Percentiles rank a stretch among this genome's conserved stretches.
Conservation (phyloP, 2,113 vertebrate genomes). For the Oxyura jamaicensis region DNA sequence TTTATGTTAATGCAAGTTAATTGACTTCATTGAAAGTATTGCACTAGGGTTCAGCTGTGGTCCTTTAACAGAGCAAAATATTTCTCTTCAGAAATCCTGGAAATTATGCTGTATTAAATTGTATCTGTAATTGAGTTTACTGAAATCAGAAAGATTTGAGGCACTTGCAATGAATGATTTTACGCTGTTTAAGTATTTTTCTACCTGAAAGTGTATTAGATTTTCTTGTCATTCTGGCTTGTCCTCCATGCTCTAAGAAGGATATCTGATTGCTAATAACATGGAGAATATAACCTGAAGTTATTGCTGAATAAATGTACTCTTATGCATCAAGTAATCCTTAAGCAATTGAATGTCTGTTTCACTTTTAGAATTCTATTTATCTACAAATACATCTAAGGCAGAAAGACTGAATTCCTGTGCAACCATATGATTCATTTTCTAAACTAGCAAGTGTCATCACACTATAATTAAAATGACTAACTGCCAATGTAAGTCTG, state of each 20-base stretch:
- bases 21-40: background rate
- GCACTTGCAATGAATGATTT: background rate
- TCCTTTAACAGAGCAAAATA: background rate
- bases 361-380: conserved; percentile 43
- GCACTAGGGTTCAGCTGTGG: background rate
- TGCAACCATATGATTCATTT: conserved; percentile 61
- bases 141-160: background rate
- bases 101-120: background rate
- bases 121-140: background rate
- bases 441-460: conserved; percentile 66
- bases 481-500: conserved; percentile 51
- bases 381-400: conserved; percentile 33
- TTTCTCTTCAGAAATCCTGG: background rate
- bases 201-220: conserved; percentile 11
- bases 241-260: background rate
- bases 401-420: conserved; percentile 52
- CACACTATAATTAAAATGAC: conserved; percentile 71
- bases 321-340: background rate
- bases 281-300: conserved; percentile 22
- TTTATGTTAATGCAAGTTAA: conserved; percentile 27
- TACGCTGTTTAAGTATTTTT: background rate
- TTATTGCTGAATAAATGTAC: conserved; percentile 12
- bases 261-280: conserved; percentile 6
- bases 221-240: conserved; percentile 15
- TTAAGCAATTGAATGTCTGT: conserved; percentile 44